Evolutionary conservation across 2,888 invertebrate species (phyloP), one percentile per base, ranked within the genome.

Genomic region (Coecobrya sp.): DNA sequence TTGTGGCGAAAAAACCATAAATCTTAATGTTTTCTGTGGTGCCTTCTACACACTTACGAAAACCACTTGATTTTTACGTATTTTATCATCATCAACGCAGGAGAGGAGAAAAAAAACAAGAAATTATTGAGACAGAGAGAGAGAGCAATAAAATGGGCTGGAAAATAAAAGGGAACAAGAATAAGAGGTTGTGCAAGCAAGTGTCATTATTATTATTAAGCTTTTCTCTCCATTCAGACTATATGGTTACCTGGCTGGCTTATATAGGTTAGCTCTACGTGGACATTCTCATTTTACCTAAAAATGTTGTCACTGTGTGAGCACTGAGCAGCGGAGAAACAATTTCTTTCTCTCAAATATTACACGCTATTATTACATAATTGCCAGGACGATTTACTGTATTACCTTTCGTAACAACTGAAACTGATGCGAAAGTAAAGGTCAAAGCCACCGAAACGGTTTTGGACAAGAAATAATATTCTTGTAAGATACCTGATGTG

Each of bases 11-110:
- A 73, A 91, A 86, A 73, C 87, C 70, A 92, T 92, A 92, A 92
- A 92, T 92, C 91, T 91, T 91, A 91, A 91, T 91, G 81, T 27
- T 92, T 36, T 91, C 84, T 84, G 87, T 88, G 92, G 92, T 92
- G 92, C 82, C 92, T 82, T 84, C 27, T 27, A 89, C 70, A 89
- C 89, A 82, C 73, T 87, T 82, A 86, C 13, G n/a, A 55, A 10
- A 42, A 84, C 84, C 62, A 84, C 84, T 65, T 84, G 49, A 22
- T 81, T 27, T 30, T 52, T 55, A 55, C 25, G n/a, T 45, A 84
- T 30, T 62, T 84, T 62, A 84, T 84, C 84, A 65, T 42, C 45
- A 42, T 5, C 27, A 27, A 13, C 5, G n/a, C 25, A 16, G 27
- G 27, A 52, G 42, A 70, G n/a, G 13, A 49, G 79, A 1, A 11